A percentile compares a stretch with the other conserved stretches of the same genome.
These are phyloP conservation scores for Drosophila suboccidentalis DNA, from an alignment of 2,888 invertebrate genomes.

Conservation along the genomic window DNA sequence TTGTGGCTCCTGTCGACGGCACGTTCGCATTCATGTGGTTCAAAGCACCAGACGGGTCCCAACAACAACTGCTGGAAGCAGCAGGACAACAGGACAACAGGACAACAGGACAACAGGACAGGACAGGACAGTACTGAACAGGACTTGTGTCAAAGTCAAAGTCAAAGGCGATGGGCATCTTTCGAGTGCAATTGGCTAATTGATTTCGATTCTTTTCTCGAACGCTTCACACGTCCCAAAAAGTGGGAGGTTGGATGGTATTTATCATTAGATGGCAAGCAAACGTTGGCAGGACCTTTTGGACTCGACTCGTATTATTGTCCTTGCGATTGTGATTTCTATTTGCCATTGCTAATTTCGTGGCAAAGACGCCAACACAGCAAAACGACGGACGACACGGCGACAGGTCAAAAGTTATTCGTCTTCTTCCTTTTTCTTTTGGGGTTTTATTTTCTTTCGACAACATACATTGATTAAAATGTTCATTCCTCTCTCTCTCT, in stretches of 20 bases:
- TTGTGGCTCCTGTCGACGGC: slow-evolving; percentile 54
- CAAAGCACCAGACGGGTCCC: slow-evolving; percentile 57
- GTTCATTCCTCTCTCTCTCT: slow-evolving; percentile 28
- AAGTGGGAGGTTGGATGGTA: neutral
- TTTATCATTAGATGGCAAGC: slow-evolving; percentile 66
- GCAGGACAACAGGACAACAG: neutral
- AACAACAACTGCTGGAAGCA: slow-evolving; percentile 54
- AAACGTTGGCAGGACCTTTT: slow-evolving; percentile 72
- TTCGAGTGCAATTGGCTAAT: slow-evolving; percentile 84
- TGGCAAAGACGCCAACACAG: slow-evolving; percentile 69
- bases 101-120: neutral
- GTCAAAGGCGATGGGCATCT: slow-evolving; percentile 56
- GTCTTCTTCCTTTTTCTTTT: slow-evolving; percentile 45
- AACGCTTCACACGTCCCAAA: slow-evolving; percentile 68
- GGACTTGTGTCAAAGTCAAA: slow-evolving; percentile 51
- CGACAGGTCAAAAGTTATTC: slow-evolving; percentile 69
- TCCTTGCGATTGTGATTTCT: slow-evolving; percentile 65
- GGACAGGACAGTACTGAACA: slow-evolving; percentile 7
- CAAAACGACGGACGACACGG: slow-evolving; percentile 32
- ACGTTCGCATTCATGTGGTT: slow-evolving; percentile 50
- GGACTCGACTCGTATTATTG: slow-evolving; percentile 46
- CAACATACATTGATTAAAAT: slow-evolving; percentile 71
- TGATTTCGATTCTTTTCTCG: slow-evolving; percentile 82
- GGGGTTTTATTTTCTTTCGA: slow-evolving; percentile 5
- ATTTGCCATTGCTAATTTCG: slow-evolving; percentile 71